A percentile compares a stretch with the other conserved stretches of the same genome.
Evolutionary conservation across 2,888 invertebrate genomes (phyloP).

Genomic region (Lochmaea capreae): DNA sequence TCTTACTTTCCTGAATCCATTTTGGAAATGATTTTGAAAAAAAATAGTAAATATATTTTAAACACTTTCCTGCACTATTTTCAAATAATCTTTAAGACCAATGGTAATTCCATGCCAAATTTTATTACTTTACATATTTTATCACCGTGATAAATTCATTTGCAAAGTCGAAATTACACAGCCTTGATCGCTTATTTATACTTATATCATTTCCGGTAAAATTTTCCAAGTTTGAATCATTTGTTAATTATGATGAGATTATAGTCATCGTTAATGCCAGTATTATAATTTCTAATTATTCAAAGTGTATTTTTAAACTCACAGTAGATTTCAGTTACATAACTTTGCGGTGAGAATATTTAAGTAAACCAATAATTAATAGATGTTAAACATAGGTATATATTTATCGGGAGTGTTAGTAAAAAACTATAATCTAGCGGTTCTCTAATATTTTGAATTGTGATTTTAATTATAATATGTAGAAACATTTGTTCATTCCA

Average conservation of each 20-base stretch:
- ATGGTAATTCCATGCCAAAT: no score
- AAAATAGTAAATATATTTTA: no score
- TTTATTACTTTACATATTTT: no score
- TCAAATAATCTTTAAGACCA: no score
- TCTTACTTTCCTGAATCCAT: no score
- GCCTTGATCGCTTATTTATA: constrained; percentile 6
- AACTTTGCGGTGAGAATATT: background rate
- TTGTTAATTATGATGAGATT: constrained; percentile 19
- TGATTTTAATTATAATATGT: background rate
- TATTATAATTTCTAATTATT: constrained; percentile 23
- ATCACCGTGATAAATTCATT: no score
- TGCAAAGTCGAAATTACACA: background rate
- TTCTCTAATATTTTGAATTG: background rate
- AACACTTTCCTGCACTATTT: no score
- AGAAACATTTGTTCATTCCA: background rate
- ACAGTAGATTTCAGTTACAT: background rate
- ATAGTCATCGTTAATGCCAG: constrained; percentile 32
- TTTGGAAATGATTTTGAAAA: no score
- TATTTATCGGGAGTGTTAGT: background rate
- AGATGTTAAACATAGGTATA: background rate
- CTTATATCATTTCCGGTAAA: constrained; percentile 42
- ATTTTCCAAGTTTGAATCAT: constrained; percentile 48
- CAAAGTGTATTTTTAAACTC: background rate
- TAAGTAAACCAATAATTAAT: background rate
- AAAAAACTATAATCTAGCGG: background rate